A percentile compares a stretch with the other conserved stretches of the same genome.
phyloP scores from a whole-genome alignment of 2,797 vertebrate genomes.

The Malacoctenus gilli region DNA sequence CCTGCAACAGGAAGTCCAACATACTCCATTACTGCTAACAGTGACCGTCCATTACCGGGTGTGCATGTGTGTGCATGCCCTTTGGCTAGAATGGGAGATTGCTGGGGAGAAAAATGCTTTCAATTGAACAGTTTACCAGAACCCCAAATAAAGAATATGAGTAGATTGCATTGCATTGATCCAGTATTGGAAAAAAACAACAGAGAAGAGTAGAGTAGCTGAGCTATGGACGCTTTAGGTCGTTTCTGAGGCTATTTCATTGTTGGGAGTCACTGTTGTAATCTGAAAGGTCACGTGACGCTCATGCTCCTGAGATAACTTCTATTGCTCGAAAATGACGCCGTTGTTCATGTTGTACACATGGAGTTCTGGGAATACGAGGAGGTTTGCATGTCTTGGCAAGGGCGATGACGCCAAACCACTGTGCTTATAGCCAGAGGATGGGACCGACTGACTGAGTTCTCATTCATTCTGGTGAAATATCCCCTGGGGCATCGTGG shows the following conservation, averaged over 20 bases:
- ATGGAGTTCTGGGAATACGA: not conserved
- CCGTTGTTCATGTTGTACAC: not conserved
- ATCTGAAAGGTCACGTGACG: too few species aligned
- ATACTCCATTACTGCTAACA: conserved; percentile 44
- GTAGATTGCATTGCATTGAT: conserved; percentile 39
- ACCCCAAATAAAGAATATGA: not conserved
- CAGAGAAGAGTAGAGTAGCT: conserved; percentile 25
- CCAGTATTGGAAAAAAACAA: conserved; percentile 22
- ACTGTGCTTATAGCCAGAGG: conserved; percentile 2
- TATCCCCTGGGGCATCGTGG: not conserved
- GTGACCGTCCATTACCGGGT: conserved; percentile 35
- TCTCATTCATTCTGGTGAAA: conserved; percentile 24
- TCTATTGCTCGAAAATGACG: not conserved
- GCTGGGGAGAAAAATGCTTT: conserved; percentile 8
- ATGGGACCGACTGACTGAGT: conserved; percentile 21
- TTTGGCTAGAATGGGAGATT: conserved; percentile 37
- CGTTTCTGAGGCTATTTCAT: conserved; percentile 13
- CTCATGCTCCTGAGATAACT: too few species aligned
- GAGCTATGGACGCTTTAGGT: too few species aligned
- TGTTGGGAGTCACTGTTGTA: too few species aligned
- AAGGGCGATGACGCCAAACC: not conserved
- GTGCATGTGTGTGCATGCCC: conserved; percentile 33
- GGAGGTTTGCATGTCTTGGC: not conserved
- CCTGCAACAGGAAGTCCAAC: conserved; percentile 26
- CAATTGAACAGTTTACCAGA: conserved; percentile 25